Conservation (phyloP, 2,888 invertebrate genomes). For the Meloe dianella region DNA sequence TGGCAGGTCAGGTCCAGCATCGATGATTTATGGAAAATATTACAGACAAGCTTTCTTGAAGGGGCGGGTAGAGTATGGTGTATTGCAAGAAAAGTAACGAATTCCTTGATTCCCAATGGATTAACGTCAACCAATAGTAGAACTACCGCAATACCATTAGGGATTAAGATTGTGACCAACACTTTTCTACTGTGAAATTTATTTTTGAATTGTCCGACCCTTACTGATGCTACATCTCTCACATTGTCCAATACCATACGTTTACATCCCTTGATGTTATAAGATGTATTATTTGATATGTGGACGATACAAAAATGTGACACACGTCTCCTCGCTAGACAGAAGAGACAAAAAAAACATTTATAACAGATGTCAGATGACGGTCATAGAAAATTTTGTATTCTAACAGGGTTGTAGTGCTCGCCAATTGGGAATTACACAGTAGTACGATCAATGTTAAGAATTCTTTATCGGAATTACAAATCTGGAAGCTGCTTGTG, state of each 20-base stretch:
- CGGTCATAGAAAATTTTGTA: constrained; percentile 50
- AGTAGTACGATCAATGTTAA: constrained; percentile 45
- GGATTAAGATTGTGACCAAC: constrained; percentile 52
- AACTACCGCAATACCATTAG: constrained; percentile 46
- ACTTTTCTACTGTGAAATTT: constrained; percentile 53
- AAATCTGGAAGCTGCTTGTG: constrained; percentile 50
- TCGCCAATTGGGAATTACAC: constrained; percentile 39
- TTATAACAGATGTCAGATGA: constrained; percentile 50
- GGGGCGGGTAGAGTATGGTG: constrained; percentile 25
- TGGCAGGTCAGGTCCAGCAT: constrained; percentile 55
- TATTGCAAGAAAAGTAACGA: constrained; percentile 56
- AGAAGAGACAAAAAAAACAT: constrained; percentile 44
- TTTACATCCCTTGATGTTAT: constrained; percentile 28
- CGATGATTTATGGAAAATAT: constrained; percentile 63
- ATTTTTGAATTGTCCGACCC: constrained; percentile 50
- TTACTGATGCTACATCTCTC: constrained; percentile 10
- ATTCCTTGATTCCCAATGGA: constrained; percentile 53
- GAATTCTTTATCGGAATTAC: constrained; percentile 55
- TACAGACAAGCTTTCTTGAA: constrained; percentile 50
- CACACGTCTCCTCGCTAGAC: constrained; percentile 40
- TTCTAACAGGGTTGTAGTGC: constrained; percentile 42
- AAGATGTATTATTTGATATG: constrained; percentile 35
- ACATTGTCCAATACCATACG: not conserved
- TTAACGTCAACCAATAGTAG: constrained; percentile 43
- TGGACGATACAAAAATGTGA: constrained; percentile 43